Evolutionary conservation across 2,113 vertebrate genomes (phyloP).

Genomic region (Mohoua ochrocephala): DNA sequence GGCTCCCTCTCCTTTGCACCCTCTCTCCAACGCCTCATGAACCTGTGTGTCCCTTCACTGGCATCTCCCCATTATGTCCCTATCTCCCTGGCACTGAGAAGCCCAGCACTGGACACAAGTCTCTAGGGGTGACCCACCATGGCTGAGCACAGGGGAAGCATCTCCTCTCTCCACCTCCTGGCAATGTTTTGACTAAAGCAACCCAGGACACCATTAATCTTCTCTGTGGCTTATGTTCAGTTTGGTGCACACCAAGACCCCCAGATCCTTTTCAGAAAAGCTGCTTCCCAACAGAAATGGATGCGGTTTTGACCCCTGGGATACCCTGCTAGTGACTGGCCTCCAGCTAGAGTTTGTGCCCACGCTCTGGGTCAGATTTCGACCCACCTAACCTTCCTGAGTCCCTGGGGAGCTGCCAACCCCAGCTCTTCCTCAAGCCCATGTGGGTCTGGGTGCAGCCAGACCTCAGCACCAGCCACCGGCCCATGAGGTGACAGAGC

Average conservation of each 20-base stretch:
- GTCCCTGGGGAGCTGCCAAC: neutral
- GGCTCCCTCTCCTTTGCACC: neutral
- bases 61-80: neutral
- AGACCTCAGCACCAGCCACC: neutral
- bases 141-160: neutral
- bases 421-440: neutral
- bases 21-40: neutral
- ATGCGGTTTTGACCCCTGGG: neutral
- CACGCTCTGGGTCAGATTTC: neutral
- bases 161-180: neutral
- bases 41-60: fast-evolving
- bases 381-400: neutral
- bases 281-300: neutral
- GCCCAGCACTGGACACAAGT: neutral
- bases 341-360: neutral
- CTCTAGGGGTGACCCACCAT: neutral
- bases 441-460: neutral
- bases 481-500: neutral
- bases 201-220: neutral
- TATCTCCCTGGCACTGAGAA: neutral
- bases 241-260: neutral
- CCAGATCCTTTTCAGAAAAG: neutral
- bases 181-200: neutral
- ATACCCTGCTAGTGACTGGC: neutral
- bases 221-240: neutral